Evolutionary conservation across 2,888 invertebrate species (phyloP).

Genomic region (Cantharis lateralis): DNA sequence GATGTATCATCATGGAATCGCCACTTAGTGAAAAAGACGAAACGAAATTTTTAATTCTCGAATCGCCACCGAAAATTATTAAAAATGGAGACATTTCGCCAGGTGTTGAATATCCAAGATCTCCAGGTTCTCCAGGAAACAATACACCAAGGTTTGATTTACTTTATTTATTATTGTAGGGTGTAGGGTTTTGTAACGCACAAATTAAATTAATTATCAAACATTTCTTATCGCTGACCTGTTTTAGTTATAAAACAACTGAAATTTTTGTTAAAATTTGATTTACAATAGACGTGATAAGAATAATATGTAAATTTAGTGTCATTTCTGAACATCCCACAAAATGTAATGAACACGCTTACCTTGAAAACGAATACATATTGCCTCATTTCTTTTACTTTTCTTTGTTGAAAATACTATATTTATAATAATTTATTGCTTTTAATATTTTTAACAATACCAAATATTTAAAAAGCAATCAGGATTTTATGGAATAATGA

Average conservation of each 20-base stretch:
- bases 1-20: constrained; percentile 17
- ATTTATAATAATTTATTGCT: background rate
- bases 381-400: background rate
- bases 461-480: no score
- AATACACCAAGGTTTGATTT: constrained; percentile 16
- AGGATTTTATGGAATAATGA: no score
- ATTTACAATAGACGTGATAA: background rate
- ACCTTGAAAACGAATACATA: background rate
- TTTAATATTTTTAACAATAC: background rate
- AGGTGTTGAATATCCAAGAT: constrained; percentile 16
- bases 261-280: background rate
- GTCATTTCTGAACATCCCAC: background rate
- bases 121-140: constrained; percentile 7
- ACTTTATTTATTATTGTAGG: background rate
- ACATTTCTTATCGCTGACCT: background rate
- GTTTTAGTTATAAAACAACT: background rate
- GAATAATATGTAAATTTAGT: background rate
- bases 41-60: constrained; percentile 15
- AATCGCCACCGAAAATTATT: constrained; percentile 12
- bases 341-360: background rate
- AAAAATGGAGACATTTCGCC: constrained; percentile 22
- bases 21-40: constrained; percentile 25
- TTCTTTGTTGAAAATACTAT: background rate
- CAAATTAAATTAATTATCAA: background rate
- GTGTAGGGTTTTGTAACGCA: background rate